Evolutionary conservation across 1,140 invertebrate species (phyloP).

Genomic region (Galleria mellonella): DNA sequence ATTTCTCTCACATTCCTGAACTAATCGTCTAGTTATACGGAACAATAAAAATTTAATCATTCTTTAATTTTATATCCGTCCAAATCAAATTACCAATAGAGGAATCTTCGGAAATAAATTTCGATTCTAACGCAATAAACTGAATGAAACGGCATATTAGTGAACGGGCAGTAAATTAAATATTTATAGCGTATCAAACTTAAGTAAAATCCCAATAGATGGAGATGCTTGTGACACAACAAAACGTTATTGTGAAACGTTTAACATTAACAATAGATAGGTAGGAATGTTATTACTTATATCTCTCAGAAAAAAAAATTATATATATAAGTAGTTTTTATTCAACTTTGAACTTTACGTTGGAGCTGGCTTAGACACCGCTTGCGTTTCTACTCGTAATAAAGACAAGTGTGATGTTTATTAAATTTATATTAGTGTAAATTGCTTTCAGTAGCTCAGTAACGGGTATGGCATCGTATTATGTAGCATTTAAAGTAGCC

Average conservation of each 20-base stretch:
- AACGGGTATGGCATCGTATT: too few species aligned
- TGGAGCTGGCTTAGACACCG: too few species aligned
- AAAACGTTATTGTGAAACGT: slow-evolving; percentile 32
- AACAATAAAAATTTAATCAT: slow-evolving; percentile 34
- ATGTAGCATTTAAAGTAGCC: too few species aligned
- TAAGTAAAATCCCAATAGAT: slow-evolving; percentile 60
- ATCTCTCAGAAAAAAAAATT: too few species aligned
- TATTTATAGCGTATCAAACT: slow-evolving; percentile 63
- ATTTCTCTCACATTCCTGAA: slow-evolving; percentile 19
- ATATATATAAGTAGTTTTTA: too few species aligned
- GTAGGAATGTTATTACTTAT: too few species aligned
- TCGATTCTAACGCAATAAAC: slow-evolving; percentile 45
- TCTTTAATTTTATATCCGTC: slow-evolving; percentile 53
- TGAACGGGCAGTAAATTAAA: slow-evolving; percentile 52
- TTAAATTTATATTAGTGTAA: too few species aligned
- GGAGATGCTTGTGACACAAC: slow-evolving; percentile 26
- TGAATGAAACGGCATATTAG: slow-evolving; percentile 59
- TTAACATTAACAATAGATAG: slow-evolving; percentile 18
- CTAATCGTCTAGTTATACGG: slow-evolving; percentile 16
- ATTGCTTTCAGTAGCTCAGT: too few species aligned
- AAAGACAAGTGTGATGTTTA: too few species aligned
- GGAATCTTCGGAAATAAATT: slow-evolving; percentile 50
- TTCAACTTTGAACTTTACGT: too few species aligned
- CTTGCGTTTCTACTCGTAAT: too few species aligned
- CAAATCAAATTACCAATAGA: slow-evolving; percentile 52